phyloP scores from a whole-genome alignment of 2,888 invertebrate genomes.

The Pandemis corylana region DNA sequence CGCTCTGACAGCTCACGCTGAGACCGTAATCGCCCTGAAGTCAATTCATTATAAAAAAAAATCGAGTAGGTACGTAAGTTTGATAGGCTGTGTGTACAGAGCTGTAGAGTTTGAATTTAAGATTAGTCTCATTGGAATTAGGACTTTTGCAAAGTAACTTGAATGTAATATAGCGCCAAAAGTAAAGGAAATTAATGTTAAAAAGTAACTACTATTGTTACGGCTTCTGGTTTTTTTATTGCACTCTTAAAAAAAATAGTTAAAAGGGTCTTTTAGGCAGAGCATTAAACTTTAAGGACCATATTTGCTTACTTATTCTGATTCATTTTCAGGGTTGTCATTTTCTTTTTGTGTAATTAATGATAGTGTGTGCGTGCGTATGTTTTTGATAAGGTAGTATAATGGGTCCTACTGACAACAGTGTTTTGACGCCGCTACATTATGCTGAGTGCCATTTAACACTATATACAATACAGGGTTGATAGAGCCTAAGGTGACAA shows the following conservation, averaged over 20 bases:
- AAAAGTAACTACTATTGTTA: not conserved
- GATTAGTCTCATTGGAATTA: not conserved
- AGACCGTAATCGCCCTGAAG: constrained; percentile 10
- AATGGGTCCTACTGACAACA: too few species aligned
- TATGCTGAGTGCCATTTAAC: too few species aligned
- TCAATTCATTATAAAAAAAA: constrained; percentile 6
- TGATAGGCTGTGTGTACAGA: not conserved
- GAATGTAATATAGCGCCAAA: not conserved
- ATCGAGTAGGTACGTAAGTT: not conserved
- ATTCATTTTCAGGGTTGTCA: too few species aligned
- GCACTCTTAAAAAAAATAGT: not conserved
- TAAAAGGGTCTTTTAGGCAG: too few species aligned
- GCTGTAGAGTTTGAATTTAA: not conserved
- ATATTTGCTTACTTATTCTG: too few species aligned
- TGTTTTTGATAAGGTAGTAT: too few species aligned
- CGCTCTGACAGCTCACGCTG: constrained; percentile 18
- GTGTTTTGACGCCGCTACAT: too few species aligned
- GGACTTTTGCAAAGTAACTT: not conserved
- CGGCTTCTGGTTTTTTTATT: not conserved
- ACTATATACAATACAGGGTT: too few species aligned
- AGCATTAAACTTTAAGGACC: too few species aligned
- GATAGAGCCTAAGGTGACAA: too few species aligned
- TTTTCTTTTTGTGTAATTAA: too few species aligned
- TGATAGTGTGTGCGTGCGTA: too few species aligned
- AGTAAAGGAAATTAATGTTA: not conserved